Evolutionary conservation across 2,888 invertebrate genomes (phyloP), one percentile per base, ranked within the genome.

Genomic region (Tipula lateralis): DNA sequence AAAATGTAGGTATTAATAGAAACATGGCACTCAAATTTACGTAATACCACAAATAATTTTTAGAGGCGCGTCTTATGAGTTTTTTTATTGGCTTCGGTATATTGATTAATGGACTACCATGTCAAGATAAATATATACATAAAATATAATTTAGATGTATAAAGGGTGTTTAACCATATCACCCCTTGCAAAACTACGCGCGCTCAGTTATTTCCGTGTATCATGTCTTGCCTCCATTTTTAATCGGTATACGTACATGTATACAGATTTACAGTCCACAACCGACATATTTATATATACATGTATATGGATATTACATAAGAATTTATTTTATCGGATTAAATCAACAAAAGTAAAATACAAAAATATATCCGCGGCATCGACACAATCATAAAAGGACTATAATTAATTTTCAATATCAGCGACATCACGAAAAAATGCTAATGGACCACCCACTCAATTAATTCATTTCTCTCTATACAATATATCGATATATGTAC

Each of bases 281-380:
- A 2, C 39, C 13, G 39, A 39, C 50, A 50, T 50, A 6, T 50
- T 50, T 50, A 66, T 66, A 16, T 44, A 66, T 66, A 24, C 3
- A 9, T 13, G 12, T 24, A 24, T 39, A 6, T 39, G 13, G 3
- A 39, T 39, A 66, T 66, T 66, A 66, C 66, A 66, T 66, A 66
- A 66, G 66, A 66, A 24, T 66, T 66, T 66, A 66, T 66, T 66
- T 66, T 66, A 66, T 66, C 66, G 66, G 66, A 66, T 66, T 66
- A 66, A 7, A 24, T 66, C 66, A 24, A 24, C 9, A 66, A 66
- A 19, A 66, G 24, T 24, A 66, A 66, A 66, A 66, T 66, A 66
- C 66, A 66, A 66, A 66, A 24, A 66, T 13, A 66, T 9, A 66
- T 12, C 3, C 9, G 6, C 66, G 66, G 66, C 66, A 66, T 66